Evolutionary conservation across 2,888 invertebrate genomes (phyloP).

Genomic region (Eupithecia insigniata): DNA sequence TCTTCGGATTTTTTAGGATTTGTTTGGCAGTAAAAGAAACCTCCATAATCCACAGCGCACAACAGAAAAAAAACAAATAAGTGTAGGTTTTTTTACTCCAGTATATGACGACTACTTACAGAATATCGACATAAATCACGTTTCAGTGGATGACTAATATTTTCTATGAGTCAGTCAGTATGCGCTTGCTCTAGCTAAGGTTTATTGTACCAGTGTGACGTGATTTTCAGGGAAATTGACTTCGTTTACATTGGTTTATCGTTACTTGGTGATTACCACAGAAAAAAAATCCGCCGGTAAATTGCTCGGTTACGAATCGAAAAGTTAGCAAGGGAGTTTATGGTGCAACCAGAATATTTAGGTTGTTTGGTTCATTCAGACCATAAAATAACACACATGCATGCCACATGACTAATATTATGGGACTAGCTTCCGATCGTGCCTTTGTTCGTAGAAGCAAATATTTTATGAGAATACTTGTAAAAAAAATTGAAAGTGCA

Average conservation of each 20-base stretch:
- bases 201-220: neutral
- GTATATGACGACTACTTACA: neutral
- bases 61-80: neutral
- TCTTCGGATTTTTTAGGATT: neutral
- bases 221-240: neutral
- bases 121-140: neutral
- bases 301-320: neutral
- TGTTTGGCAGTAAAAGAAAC: too few species aligned
- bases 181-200: neutral
- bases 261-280: neutral
- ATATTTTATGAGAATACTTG: neutral
- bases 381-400: constrained; percentile 28
- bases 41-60: neutral
- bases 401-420: constrained; percentile 29
- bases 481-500: neutral
- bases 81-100: neutral
- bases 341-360: neutral
- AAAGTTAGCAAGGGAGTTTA: neutral
- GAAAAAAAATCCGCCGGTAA: neutral
- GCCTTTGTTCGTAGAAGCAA: neutral
- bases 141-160: neutral
- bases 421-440: neutral
- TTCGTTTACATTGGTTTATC: neutral
- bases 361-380: neutral
- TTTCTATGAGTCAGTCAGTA: neutral